Base-by-base conservation (phyloP, 2,888 invertebrate species). In the Ashinkailepas kermadecensis region DNA sequence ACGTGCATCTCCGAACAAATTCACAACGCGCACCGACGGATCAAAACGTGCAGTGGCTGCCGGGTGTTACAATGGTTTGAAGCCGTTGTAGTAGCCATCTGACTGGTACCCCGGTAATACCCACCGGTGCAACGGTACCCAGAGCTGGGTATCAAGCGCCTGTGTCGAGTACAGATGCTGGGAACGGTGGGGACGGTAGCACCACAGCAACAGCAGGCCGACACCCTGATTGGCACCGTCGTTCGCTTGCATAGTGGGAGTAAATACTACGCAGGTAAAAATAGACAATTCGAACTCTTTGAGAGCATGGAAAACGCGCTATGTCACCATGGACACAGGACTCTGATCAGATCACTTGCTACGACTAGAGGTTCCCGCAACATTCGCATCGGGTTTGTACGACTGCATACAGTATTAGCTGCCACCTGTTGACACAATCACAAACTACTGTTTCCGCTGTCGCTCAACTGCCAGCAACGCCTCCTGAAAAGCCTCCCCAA, bases 401-500 rank as follows among this genome's bases (percentile, higher is more conserved):
- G 74, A 74, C 74, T 74, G 74, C 74, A 74, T 25, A 25, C 74
- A 23, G 54, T 74, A 58, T 58, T 23, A 78, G 58, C 57, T 58
- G 78, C 78, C 78, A 78, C 58, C 78, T 78, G 58, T n/a, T 57
- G 57, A 58, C 57, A 57, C 21, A 23, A 23, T 78, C 23, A 58
- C 58, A 6, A 58, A 78, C 78, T 78, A 21, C 78, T 78, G 15
- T 9, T 78, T 78, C 10, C 78, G 78, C 58, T 58, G 57, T 6
- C 58, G 54, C 65, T 95, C 95, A 86, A 96, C 89, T 88, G 95
- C 95, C 84, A 92, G 90, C 95, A 96, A 95, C 82, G 95, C 95
- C 89, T 96, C 95, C 89, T 96, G 95, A 87, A 96, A 95, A 82
- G 95, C 95, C 87, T 93, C 93, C 89, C 96, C 95, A 86, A 96